A percentile compares a stretch with the other conserved stretches of the same genome.
Evolutionary conservation across 2,888 invertebrate species (phyloP).

Genomic region (Thereva unica): DNA sequence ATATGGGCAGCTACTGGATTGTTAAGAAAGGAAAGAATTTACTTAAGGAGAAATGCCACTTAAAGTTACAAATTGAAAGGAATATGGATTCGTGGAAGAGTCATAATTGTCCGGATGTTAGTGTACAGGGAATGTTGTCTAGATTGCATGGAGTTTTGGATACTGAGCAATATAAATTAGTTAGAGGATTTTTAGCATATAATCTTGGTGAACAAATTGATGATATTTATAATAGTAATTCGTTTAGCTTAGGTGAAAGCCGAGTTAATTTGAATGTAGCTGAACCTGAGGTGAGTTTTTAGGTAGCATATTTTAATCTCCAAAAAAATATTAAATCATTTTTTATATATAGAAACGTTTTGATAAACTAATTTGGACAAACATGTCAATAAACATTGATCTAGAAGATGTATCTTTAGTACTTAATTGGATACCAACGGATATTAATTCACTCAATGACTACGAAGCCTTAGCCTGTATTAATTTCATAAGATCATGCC

Average conservation of each 20-base stretch:
- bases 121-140: conserved; percentile 81
- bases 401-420: conserved; percentile 83
- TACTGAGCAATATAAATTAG: conserved; percentile 81
- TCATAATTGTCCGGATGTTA: conserved; percentile 75
- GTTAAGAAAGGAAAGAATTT: conserved; percentile 65
- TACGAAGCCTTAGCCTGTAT: conserved; percentile 73
- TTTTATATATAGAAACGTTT: conserved; percentile 42
- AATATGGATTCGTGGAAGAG: conserved; percentile 69
- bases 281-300: conserved; percentile 43
- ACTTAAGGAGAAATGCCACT: conserved; percentile 79
- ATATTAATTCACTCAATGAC: conserved; percentile 56
- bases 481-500: conserved; percentile 87
- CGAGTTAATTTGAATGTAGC: conserved; percentile 51
- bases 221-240: conserved; percentile 60
- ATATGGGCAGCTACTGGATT: conserved; percentile 53
- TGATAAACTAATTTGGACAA: conserved; percentile 69
- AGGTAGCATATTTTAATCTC: conserved; percentile 28
- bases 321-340: conserved; percentile 2
- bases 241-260: conserved; percentile 50
- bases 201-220: conserved; percentile 88
- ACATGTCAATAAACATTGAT: conserved; percentile 79
- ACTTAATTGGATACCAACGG: conserved; percentile 47
- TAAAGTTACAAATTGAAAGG: conserved; percentile 79
- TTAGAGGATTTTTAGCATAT: conserved; percentile 83
- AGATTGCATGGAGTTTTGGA: conserved; percentile 83